These are phyloP conservation scores for Micromys minutus DNA, from an alignment of 2,113 vertebrate species.

Conservation along the genomic window DNA sequence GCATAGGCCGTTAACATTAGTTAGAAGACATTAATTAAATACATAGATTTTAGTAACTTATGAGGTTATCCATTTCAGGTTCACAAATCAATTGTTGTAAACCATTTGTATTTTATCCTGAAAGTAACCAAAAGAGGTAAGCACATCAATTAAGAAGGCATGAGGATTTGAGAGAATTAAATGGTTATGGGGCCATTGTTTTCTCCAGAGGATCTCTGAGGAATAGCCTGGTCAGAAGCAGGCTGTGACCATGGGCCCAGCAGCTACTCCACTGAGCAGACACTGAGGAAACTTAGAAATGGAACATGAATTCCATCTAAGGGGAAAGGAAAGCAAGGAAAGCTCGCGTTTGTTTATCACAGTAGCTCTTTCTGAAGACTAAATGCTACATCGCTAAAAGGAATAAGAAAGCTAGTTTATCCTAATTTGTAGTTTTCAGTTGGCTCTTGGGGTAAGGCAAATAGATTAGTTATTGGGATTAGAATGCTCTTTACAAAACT, in stretches of 20 bases:
- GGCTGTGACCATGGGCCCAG: not conserved
- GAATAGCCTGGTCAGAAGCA: not conserved
- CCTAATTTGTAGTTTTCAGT: not conserved
- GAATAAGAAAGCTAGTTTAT: not conserved
- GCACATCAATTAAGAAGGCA: conserved; percentile 36
- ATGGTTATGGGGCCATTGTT: not conserved
- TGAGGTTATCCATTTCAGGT: conserved; percentile 40
- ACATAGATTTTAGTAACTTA: conserved; percentile 41
- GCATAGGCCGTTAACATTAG: conserved; percentile 15
- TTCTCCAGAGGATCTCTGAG: not conserved
- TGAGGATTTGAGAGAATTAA: conserved; percentile 25
- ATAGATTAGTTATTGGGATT: not conserved
- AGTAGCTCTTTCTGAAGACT: conserved; percentile 4
- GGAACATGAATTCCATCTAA: not conserved
- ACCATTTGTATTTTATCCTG: conserved; percentile 40
- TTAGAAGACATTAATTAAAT: conserved; percentile 48
- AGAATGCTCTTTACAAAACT: not conserved
- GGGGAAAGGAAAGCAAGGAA: not conserved
- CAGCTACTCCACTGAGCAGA: not conserved
- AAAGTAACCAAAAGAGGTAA: conserved; percentile 27
- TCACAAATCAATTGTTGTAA: not conserved
- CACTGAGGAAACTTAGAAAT: not conserved
- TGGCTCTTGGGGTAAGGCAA: not conserved
- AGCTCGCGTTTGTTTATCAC: conserved; percentile 2
- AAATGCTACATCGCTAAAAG: not conserved